Evolutionary conservation across 2,797 vertebrate genomes (phyloP), one percentile per base, ranked within the genome.

Genomic region (Neomorphus geoffroyi): DNA sequence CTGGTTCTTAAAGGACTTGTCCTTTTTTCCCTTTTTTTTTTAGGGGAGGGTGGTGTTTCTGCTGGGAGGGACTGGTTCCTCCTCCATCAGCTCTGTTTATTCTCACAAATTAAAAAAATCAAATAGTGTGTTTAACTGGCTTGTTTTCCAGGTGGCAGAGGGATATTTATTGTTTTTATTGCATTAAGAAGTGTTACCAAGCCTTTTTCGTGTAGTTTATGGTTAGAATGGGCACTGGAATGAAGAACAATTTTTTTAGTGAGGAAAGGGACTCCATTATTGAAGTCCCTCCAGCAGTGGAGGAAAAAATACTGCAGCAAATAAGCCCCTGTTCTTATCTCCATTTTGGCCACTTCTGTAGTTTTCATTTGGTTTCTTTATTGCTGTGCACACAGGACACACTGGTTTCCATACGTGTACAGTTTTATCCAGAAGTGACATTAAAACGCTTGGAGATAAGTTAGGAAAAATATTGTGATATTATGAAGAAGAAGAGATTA

Each of bases 381-480:
- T 51, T 90, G 39, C 54, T 62, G 18, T 74, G 33, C 75, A 77
- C 32, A 28, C 30, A n/a, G n/a, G n/a, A n/a, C n/a, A n/a, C n/a
- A n/a, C n/a, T n/a, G n/a, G n/a, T n/a, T n/a, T n/a, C n/a, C n/a
- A n/a, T n/a, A n/a, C n/a, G n/a, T n/a, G n/a, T n/a, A n/a, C n/a
- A n/a, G n/a, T 37, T 89, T 95, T 85, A 67, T 74, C 50, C 46
- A 64, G 67, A 92, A 93, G 39, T 73, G 35, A 93, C 92, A 57
- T 88, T 80, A 1, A 2, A 78, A 46, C 85, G 67, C 65, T 60
- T 84, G 74, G 74, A 94, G 78, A 61, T 87, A 54, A 73, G 26
- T 91, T 86, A 92, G 75, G 74, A 88, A 91, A 93, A 96, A 92
- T 77, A 94, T 66, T 91, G 39, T 82, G 85, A 84, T 94, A 69